These are phyloP conservation scores for Anguilla obscura DNA, from an alignment of 2,797 vertebrate genomes.

Conservation along the genomic window DNA sequence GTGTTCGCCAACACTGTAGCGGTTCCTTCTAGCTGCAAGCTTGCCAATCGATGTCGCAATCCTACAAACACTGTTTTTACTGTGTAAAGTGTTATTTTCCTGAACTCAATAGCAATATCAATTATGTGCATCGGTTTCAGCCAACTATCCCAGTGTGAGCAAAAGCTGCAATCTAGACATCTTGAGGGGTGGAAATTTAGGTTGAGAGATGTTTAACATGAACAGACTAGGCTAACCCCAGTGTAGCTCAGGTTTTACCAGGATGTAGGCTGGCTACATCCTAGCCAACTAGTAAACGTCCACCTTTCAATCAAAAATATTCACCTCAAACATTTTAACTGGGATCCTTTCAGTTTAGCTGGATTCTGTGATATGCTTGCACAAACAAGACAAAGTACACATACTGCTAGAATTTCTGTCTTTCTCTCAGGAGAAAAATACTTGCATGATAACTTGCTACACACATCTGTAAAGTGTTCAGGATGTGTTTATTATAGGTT, in stretches of 20 bases:
- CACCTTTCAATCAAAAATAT: too few species aligned
- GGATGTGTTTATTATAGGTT: not conserved
- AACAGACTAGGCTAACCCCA: too few species aligned
- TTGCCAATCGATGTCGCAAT: not conserved
- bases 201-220: too few species aligned
- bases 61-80: not conserved
- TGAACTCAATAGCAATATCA: not conserved
- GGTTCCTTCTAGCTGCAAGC: not conserved
- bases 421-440: not conserved
- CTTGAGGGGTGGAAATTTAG: not conserved
- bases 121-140: not conserved
- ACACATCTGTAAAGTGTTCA: not conserved
- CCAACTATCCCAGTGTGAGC: not conserved
- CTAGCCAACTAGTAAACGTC: too few species aligned
- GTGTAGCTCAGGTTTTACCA: too few species aligned
- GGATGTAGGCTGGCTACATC: too few species aligned
- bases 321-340: not conserved
- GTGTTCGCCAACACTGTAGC: not conserved
- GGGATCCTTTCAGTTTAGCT: not conserved
- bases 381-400: not conserved
- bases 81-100: not conserved
- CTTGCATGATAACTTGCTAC: not conserved
- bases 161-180: not conserved
- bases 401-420: not conserved
- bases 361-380: not conserved